phyloP scores from a whole-genome alignment of 1,140 invertebrate species.

The Eulimnadia texana region DNA sequence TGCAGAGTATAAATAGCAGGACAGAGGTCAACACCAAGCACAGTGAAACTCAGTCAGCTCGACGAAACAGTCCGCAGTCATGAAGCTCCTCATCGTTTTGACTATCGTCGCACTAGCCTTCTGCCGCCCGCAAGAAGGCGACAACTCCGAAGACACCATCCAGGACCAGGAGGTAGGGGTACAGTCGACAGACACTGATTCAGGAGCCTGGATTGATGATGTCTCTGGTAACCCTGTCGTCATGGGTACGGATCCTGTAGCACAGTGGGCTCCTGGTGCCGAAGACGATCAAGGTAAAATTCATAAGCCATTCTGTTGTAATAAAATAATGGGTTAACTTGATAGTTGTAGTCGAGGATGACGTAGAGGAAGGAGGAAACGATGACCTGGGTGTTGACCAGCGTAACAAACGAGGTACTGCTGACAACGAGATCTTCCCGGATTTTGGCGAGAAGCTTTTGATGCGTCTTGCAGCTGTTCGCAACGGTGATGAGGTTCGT shows the following conservation, averaged over 20 bases:
- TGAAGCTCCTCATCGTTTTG: too few relatives aligned
- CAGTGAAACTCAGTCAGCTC: too few relatives aligned
- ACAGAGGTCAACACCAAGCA: too few relatives aligned
- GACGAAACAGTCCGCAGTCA: too few relatives aligned
- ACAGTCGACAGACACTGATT: background rate
- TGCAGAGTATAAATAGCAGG: too few relatives aligned
- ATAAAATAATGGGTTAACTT: background rate
- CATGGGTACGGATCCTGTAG: background rate
- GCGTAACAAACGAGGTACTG: too few relatives aligned
- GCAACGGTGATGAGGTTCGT: too few relatives aligned
- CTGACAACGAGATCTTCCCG: background rate
- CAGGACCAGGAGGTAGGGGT: background rate
- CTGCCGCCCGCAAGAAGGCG: background rate
- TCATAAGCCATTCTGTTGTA: background rate
- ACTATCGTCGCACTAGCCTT: too few relatives aligned
- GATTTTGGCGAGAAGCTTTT: background rate
- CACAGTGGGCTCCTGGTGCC: background rate
- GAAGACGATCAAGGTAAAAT: background rate
- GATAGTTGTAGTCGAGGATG: background rate
- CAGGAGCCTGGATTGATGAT: background rate
- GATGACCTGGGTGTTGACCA: too few relatives aligned
- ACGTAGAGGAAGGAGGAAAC: background rate
- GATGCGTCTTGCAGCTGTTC: too few relatives aligned
- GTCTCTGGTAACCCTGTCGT: background rate
- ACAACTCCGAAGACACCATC: too few relatives aligned